These are phyloP conservation scores for Octodonta nipae DNA, from an alignment of 2,888 invertebrate species.

Conservation along the genomic window DNA sequence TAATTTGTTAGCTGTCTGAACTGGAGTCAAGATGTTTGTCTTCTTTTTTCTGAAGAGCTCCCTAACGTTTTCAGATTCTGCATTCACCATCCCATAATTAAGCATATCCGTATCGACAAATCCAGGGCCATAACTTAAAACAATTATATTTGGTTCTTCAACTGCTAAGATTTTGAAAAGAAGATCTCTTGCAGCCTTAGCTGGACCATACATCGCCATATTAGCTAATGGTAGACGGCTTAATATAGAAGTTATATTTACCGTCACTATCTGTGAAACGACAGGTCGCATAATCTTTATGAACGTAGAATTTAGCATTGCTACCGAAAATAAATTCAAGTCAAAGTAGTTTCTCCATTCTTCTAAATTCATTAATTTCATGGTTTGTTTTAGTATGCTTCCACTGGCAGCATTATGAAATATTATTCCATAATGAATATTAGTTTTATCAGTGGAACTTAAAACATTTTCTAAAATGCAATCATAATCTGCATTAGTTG, in stretches of 20 bases:
- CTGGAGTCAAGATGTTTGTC: slow-evolving; percentile 55
- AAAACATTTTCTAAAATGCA: slow-evolving; percentile 39
- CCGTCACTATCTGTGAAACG: slow-evolving; percentile 38
- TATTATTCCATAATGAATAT: slow-evolving; percentile 55
- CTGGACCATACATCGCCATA: slow-evolving; percentile 70
- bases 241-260: slow-evolving; percentile 77
- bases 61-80: slow-evolving; percentile 47
- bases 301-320: slow-evolving; percentile 57
- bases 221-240: slow-evolving; percentile 67
- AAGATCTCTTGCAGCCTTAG: slow-evolving; percentile 82
- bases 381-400: slow-evolving; percentile 56
- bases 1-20: slow-evolving; percentile 62
- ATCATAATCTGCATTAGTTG: slow-evolving; percentile 37
- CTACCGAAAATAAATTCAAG: slow-evolving; percentile 63
- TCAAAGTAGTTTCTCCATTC: slow-evolving; percentile 56
- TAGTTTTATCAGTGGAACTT: slow-evolving; percentile 24
- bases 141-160: slow-evolving; percentile 59
- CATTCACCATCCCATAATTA: slow-evolving; percentile 45
- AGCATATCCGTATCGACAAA: slow-evolving; percentile 88
- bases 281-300: slow-evolving; percentile 37
- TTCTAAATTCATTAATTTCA: slow-evolving; percentile 47
- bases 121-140: slow-evolving; percentile 85
- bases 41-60: slow-evolving; percentile 47
- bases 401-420: slow-evolving; percentile 82
- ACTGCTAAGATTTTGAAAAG: slow-evolving; percentile 71